Evolutionary conservation across 2,113 vertebrate genomes (phyloP), one percentile per base, ranked within the genome.

Genomic region (Alectura lathami): DNA sequence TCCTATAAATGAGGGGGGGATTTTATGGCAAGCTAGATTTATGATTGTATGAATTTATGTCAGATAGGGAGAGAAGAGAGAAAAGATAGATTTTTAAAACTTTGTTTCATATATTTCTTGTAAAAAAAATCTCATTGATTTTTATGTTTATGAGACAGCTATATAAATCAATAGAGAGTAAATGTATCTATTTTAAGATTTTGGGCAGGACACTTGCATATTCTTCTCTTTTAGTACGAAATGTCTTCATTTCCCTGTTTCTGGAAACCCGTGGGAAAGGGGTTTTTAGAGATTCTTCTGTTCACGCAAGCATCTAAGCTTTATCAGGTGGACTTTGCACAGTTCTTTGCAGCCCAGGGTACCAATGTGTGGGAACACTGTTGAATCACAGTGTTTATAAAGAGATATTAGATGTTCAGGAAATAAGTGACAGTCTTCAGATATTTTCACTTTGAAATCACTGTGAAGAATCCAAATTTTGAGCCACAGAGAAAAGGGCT

Each of bases 11-110:
- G 83, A 86, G 16, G 27, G 76, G 67, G 83, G 36, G 20, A 69
- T 85, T 94, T 95, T 92, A 91, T 76, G 40, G 32, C n/a, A 91
- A 62, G 8, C 36, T 76, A 80, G 38, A 79, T 93, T 89, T 93
- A 92, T 22, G 24, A 85, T 80, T 74, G 42, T 50, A 76, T n/a
- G 68, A 76, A 92, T 91, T 89, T 91, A 80, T 85, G 53, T 74
- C 59, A 83, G 53, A 22, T 15, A 79, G n/a, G 50, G 24, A 78
- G 29, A 38, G 43, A 22, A 86, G 42, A 83, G 23, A 88, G 70
- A 47, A 69, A 72, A 47, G 45, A 84, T n/a, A n/a, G 20, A n/a
- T 60, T 82, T 90, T 86, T 36, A 9, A 72, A 92, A 62, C 8
- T 5, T 88, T 23, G 38, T 59, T 78, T 45, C 79, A 91, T 89